Evolutionary conservation across 1,140 invertebrate species (phyloP).

Genomic region (Procambarus virginalis): DNA sequence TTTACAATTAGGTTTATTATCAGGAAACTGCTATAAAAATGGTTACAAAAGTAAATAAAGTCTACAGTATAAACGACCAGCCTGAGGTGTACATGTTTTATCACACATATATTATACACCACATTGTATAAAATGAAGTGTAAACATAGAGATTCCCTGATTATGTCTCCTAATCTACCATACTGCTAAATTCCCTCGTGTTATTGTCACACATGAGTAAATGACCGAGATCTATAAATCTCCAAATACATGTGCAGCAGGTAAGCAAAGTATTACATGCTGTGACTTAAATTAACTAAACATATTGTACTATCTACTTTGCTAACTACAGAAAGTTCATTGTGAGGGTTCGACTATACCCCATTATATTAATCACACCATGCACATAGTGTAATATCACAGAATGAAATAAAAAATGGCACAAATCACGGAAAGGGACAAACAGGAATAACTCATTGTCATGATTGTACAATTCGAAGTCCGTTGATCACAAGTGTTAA

Average conservation of each 20-base stretch:
- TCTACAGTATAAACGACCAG: no score
- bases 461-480: background rate
- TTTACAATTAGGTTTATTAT: no score
- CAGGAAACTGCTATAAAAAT: background rate
- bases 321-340: background rate
- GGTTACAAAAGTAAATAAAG: background rate
- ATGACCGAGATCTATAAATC: background rate
- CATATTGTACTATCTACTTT: background rate
- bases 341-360: background rate
- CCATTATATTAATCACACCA: background rate
- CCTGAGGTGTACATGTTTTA: background rate
- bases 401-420: slow-evolving; percentile 2
- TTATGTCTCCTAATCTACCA: slow-evolving; percentile 14
- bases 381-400: slow-evolving; percentile 4
- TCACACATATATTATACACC: background rate
- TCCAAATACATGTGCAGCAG: background rate
- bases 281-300: background rate
- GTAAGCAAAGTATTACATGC: background rate
- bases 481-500: background rate
- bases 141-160: background rate
- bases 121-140: no score
- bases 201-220: background rate
- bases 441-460: background rate
- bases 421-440: background rate
- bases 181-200: background rate